Base-by-base conservation (phyloP, 2,888 invertebrate genomes). In the Caenorhabditis sp. region DNA sequence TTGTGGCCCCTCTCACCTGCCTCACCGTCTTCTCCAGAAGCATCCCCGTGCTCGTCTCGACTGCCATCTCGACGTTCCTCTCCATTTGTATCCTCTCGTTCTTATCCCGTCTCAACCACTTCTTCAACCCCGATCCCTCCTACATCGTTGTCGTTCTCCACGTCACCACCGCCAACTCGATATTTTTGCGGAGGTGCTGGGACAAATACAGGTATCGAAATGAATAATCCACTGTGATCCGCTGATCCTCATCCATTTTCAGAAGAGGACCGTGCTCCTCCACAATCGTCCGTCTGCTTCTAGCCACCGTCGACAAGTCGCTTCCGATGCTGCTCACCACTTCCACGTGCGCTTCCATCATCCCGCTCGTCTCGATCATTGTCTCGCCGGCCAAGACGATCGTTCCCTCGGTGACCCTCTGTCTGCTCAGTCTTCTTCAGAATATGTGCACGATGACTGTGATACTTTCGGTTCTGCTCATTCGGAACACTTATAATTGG, bases 211-310 rank as follows among this genome's bases (percentile, higher is more conserved):
- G 66, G 73, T 73, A n/a, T n/a, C n/a, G 26, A 27, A 26, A 13
- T 35, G 15, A 8, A 13, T 24, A 11, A 8, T n/a, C 26, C 7
- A 39, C 26, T 9, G 30, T 3, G 11, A 13, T 30, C 43, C 17
- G 15, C 22, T 30, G 24, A 13, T 13, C 35, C 32, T 71, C 9
- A 3, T 13, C 35, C 35, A 13, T 9, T 35, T 35, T 15, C 48
- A 76, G 76, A 70, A 53, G 65, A 55, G 76, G 63, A 7, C 76
- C 76, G 1, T 76, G 66, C 17, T 61, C 66, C 2, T 76, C 76
- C 5, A 70, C 76, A 8, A 76, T 76, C 24, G 63, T 61, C 43
- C 76, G 76, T 9, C 70, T 76, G 11, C 70, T 76, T 0, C 45
- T 76, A 0, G 63, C 71, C 13, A 68, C 70, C 4, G 56, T 76